Evolutionary conservation across 1,140 invertebrate species (phyloP).

Genomic region (Cecropterus lyciades): DNA sequence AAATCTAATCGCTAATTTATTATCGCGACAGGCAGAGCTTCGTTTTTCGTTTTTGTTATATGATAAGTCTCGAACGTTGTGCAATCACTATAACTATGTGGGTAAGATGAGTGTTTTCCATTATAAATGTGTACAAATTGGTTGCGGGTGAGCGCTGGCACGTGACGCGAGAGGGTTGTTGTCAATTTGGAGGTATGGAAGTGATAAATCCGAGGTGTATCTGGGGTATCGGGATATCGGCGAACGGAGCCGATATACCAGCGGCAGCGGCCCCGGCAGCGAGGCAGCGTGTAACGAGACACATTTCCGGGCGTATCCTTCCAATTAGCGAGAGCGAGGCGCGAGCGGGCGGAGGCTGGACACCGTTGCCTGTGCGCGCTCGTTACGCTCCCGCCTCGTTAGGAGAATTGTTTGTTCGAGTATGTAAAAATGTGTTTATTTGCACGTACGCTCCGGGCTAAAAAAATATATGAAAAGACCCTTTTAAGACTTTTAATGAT

Average conservation of each 20-base stretch:
- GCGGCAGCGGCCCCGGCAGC: not conserved
- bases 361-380: constrained; percentile 60
- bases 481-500: constrained; percentile 85
- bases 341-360: constrained; percentile 48
- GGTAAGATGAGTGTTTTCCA: constrained; percentile 10
- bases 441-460: constrained; percentile 81
- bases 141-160: constrained; percentile 21
- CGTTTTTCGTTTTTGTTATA: constrained; percentile 21
- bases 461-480: constrained; percentile 83
- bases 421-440: constrained; percentile 85
- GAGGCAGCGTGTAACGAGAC: constrained; percentile 60
- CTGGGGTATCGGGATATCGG: constrained; percentile 40
- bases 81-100: constrained; percentile 4
- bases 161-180: constrained; percentile 38
- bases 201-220: constrained; percentile 69
- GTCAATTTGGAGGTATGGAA: constrained; percentile 60
- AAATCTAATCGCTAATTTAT: constrained; percentile 62
- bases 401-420: constrained; percentile 83
- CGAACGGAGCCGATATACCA: not conserved
- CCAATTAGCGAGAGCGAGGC: constrained; percentile 66
- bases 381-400: constrained; percentile 78
- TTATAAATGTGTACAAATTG: constrained; percentile 29
- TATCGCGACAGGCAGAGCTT: constrained; percentile 20
- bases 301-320: constrained; percentile 71
- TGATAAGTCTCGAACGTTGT: constrained; percentile 12